Percentiles rank a stretch among this genome's conserved stretches.
phyloP scores from a whole-genome alignment of 2,797 vertebrate genomes.

The Anas georgica region DNA sequence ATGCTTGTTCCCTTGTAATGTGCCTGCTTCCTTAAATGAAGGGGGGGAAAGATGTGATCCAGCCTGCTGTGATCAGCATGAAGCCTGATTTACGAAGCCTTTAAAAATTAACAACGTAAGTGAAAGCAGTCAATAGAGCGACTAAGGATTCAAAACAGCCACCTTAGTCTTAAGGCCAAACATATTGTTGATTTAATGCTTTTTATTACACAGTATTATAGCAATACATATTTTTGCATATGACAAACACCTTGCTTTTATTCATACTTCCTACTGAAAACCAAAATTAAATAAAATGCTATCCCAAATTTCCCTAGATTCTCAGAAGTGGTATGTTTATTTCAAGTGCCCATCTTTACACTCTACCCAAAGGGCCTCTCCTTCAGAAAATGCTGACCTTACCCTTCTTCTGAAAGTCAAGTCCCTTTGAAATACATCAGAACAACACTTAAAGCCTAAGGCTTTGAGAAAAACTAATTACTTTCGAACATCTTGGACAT shows the following conservation, averaged over 20 bases:
- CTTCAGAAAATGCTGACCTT: not conserved
- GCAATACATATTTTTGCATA: not conserved
- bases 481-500: not conserved
- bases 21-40: not conserved
- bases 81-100: not conserved
- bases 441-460: not conserved
- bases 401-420: conserved; percentile 5
- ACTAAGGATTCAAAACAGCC: not conserved
- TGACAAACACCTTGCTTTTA: not conserved
- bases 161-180: not conserved
- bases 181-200: not conserved
- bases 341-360: not conserved
- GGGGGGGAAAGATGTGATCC: not conserved
- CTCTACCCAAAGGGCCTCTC: not conserved
- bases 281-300: not conserved
- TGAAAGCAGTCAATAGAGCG: not conserved
- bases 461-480: conserved; percentile 31
- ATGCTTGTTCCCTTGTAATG: not conserved
- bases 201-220: not conserved
- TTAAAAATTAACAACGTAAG: not conserved
- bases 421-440: conserved; percentile 11
- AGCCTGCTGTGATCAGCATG: not conserved
- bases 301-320: not conserved
- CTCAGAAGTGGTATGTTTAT: not conserved
- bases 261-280: not conserved